Base-by-base conservation (phyloP, 2,113 vertebrate species). In the Pandion haliaetus region DNA sequence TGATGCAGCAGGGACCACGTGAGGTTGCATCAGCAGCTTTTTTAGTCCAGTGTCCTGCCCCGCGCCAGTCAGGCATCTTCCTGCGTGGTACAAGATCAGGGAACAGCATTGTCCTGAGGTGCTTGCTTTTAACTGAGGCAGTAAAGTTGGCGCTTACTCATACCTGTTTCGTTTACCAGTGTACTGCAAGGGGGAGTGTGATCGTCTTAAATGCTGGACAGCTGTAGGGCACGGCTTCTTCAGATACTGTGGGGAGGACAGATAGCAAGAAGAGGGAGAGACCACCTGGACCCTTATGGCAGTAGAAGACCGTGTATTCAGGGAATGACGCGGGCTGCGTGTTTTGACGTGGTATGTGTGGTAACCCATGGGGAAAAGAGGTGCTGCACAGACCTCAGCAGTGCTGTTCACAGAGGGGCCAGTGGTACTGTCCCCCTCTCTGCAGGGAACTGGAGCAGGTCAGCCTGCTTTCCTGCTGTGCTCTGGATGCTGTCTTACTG, bases 1-100 rank as follows among this genome's bases (percentile, higher is more conserved):
- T 5, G 1, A 17, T 28, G 52, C 42, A 32, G 50, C 26, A 13
- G 32, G 17, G 31, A 54, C 83, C 61, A 4, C 0, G 0, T 1
- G 3, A 32, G 29, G 25, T 31, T 59, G 34, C 36, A 34, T 44
- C 47, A 21, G 62, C 20, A 34, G 47, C 57, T 82, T 71, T 32
- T 5, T 5, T 59, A 80, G 47, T 34, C 42, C 62, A 42, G 28
- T 3, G 2, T 86, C 84, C 57, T 86, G 47, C 40, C 32, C 8
- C 2, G 1, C 31, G 28, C 29, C 44, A n/a, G 47, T 19, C 34
- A 40, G 36, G 26, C 45, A 26, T 49, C 74, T 74, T 62, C 38
- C 54, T 38, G 40, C 63, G 45, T 31, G 63, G 59, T 73, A 25
- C 17, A 40, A 14, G 77, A 71, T 36, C 0, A 21, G 34, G 4